A percentile compares a stretch with the other conserved stretches of the same genome.
Evolutionary conservation across 2,888 invertebrate genomes (phyloP).

Genomic region (Dicroscelio sp.): DNA sequence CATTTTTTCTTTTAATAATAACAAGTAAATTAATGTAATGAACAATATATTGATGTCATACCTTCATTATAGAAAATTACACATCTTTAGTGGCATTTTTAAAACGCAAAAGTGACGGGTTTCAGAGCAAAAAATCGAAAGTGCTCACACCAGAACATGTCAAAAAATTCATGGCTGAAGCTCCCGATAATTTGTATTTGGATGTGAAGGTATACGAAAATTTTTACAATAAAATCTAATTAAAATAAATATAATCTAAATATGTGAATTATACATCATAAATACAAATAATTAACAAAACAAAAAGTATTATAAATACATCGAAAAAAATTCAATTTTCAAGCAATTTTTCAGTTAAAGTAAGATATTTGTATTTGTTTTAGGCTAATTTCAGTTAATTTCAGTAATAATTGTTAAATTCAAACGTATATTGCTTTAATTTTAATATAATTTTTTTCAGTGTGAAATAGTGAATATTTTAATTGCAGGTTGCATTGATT

Average conservation of each 20-base stretch:
- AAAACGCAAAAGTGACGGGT: conserved; percentile 40
- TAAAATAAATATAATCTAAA: not conserved
- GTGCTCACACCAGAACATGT: conserved; percentile 46
- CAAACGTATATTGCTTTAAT: too few species aligned
- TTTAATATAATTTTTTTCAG: too few species aligned
- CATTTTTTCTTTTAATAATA: not conserved
- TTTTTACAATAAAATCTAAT: not conserved
- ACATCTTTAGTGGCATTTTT: conserved; percentile 23
- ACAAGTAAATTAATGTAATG: too few species aligned
- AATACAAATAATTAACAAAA: not conserved
- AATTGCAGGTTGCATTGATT: conserved; percentile 50
- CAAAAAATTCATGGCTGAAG: conserved; percentile 58
- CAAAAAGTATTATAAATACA: too few species aligned
- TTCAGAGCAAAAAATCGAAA: conserved; percentile 50
- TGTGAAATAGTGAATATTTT: conserved; percentile 28
- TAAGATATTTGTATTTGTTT: not conserved
- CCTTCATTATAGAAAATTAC: not conserved
- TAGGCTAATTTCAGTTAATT: too few species aligned
- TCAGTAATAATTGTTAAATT: too few species aligned
- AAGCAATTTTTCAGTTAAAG: too few species aligned
- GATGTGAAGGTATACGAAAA: conserved; percentile 74
- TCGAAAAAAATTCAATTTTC: too few species aligned
- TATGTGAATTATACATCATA: not conserved
- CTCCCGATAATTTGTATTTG: conserved; percentile 78
- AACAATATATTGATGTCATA: too few species aligned